Conservation (phyloP, 1,140 invertebrate species). For the Sycophila sp. region DNA sequence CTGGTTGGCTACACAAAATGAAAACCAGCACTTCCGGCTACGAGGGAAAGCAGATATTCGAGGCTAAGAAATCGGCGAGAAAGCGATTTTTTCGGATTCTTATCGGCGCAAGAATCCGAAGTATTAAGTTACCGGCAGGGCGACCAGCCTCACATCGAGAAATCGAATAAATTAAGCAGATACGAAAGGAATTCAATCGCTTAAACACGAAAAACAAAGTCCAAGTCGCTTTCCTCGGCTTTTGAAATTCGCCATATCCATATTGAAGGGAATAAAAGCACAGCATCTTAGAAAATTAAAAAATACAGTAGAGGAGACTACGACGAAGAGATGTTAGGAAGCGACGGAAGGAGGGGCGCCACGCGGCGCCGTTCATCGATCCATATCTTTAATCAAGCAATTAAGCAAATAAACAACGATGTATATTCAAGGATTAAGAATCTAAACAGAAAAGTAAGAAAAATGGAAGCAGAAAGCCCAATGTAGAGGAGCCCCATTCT, state of each 20-base stretch:
- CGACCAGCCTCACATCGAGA: too few species aligned
- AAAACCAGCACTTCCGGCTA: background rate
- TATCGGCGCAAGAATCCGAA: too few species aligned
- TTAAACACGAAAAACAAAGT: background rate
- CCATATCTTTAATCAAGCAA: slow-evolving; percentile 67
- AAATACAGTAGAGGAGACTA: background rate
- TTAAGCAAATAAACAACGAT: slow-evolving; percentile 63
- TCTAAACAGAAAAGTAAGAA: too few species aligned
- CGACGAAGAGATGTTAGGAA: background rate
- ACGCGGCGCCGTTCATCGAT: slow-evolving; percentile 50
- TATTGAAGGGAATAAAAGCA: background rate
- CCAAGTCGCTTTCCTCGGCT: background rate
- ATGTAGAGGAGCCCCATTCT: slow-evolving; percentile 57
- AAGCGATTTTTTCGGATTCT: background rate
- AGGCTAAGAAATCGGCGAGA: background rate
- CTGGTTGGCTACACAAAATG: background rate
- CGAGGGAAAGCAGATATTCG: background rate
- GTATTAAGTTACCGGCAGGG: too few species aligned
- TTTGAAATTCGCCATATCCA: slow-evolving; percentile 22
- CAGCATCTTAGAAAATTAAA: background rate
- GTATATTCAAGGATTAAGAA: slow-evolving; percentile 55
- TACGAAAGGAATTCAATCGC: too few species aligned
- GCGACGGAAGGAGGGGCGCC: slow-evolving; percentile 18
- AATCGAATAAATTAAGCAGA: too few species aligned
- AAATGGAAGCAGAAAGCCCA: background rate